Evolutionary conservation across 2,797 vertebrate species (phyloP).

Genomic region (Syngnathus acus): DNA sequence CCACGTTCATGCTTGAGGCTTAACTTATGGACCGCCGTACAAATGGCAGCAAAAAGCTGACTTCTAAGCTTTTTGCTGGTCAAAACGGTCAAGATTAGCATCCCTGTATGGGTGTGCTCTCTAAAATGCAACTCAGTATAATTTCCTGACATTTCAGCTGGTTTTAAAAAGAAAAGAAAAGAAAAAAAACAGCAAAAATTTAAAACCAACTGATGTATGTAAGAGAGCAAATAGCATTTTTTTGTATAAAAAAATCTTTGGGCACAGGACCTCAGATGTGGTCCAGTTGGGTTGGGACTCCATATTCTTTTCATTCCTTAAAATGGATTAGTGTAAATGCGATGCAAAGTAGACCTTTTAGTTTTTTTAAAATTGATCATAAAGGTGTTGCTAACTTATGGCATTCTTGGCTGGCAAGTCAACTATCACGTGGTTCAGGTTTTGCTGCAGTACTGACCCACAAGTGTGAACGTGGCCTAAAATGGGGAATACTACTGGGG

Average conservation of each 20-base stretch:
- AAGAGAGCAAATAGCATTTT: not conserved
- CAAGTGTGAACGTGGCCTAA: not conserved
- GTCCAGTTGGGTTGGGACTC: not conserved
- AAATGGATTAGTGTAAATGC: no score
- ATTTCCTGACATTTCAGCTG: not conserved
- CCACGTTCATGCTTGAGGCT: not conserved
- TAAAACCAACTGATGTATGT: not conserved
- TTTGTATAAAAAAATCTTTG: no score
- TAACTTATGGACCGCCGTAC: not conserved
- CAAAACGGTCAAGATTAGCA: not conserved
- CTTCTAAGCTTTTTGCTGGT: no score
- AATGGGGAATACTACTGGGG: not conserved
- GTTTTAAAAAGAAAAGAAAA: no score
- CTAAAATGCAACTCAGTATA: not conserved
- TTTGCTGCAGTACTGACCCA: not conserved
- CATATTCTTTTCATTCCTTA: no score
- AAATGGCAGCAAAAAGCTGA: not conserved
- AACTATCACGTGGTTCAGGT: not conserved
- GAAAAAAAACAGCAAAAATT: not conserved
- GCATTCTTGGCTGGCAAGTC: no score
- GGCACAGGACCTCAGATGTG: no score
- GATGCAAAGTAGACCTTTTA: no score
- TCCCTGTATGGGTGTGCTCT: not conserved
- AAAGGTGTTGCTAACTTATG: no score
- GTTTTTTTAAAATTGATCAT: no score